A percentile compares a stretch with the other conserved stretches of the same genome.
Evolutionary conservation across 2,113 vertebrate genomes (phyloP).

Genomic region (Nicator chloris): DNA sequence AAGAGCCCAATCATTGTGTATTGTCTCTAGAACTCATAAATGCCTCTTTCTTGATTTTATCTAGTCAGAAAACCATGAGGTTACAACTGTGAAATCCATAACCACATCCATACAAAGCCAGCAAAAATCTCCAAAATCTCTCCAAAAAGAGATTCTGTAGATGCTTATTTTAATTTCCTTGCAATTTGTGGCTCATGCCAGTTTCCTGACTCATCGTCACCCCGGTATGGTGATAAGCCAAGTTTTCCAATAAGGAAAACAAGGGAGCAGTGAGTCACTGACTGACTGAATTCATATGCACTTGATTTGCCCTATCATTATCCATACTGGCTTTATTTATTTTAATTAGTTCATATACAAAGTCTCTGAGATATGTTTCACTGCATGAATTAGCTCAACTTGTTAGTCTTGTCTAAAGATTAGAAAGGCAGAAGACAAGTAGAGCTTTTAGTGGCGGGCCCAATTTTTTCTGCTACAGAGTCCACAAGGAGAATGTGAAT

Average conservation of each 20-base stretch:
- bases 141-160: not conserved
- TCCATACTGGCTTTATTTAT: constrained; percentile 21
- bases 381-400: not conserved
- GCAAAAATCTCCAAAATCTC: not conserved
- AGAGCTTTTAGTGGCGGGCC: not conserved
- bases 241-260: constrained; percentile 48
- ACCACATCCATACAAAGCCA: not conserved
- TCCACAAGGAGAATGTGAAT: not conserved
- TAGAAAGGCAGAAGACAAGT: not conserved
- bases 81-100: not conserved
- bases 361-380: constrained; percentile 15
- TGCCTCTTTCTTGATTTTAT: not conserved
- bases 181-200: constrained; percentile 4
- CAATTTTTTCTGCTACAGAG: not conserved
- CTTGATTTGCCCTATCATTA: constrained; percentile 44
- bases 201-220: constrained; percentile 49
- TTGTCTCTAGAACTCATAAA: not conserved
- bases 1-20: not conserved
- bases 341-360: constrained; percentile 27
- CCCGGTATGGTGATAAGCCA: not conserved
- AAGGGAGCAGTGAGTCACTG: constrained; percentile 46
- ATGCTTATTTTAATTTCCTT: constrained; percentile 5
- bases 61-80: not conserved
- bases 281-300: constrained; percentile 13
- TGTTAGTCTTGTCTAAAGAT: not conserved